phyloP scores from a whole-genome alignment of 2,888 invertebrate species.

The Aradus depressus region DNA sequence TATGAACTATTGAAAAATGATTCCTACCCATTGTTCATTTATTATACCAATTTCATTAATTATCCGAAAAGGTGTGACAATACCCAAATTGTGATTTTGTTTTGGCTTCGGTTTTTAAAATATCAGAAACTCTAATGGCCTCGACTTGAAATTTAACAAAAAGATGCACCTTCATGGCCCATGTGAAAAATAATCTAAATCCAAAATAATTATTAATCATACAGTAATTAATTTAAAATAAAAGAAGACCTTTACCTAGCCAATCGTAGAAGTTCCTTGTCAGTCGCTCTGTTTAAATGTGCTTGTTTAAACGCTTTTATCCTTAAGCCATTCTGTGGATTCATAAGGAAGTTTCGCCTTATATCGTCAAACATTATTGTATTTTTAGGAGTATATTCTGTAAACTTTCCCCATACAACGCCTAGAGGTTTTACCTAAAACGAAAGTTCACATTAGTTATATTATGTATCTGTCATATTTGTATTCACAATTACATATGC shows the following conservation, averaged over 20 bases:
- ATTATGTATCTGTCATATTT: neutral
- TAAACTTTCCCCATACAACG: conserved; percentile 92
- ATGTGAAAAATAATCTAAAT: too few relatives aligned
- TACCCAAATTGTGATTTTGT: too few relatives aligned
- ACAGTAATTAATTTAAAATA: too few relatives aligned
- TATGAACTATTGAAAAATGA: too few relatives aligned
- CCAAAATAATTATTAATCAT: too few relatives aligned
- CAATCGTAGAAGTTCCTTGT: conserved; percentile 69
- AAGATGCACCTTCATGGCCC: too few relatives aligned
- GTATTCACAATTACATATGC: neutral
- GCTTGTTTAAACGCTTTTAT: conserved; percentile 87
- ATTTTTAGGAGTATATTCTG: conserved; percentile 77
- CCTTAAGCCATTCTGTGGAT: conserved; percentile 83
- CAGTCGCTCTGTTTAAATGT: conserved; percentile 72
- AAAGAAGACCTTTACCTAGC: conserved; percentile 43
- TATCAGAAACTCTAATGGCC: too few relatives aligned
- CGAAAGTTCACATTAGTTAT: conserved; percentile 18
- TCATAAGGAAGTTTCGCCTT: conserved; percentile 92
- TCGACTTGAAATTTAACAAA: too few relatives aligned
- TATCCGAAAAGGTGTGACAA: too few relatives aligned
- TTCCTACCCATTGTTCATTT: too few relatives aligned
- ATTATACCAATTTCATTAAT: too few relatives aligned
- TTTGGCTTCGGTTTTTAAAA: too few relatives aligned
- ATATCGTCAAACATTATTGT: conserved; percentile 98
- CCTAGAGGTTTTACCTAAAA: conserved; percentile 81